Percentiles rank a stretch among this genome's conserved stretches.
phyloP scores from a whole-genome alignment of 2,113 vertebrate genomes.

The Callaeas wilsoni region DNA sequence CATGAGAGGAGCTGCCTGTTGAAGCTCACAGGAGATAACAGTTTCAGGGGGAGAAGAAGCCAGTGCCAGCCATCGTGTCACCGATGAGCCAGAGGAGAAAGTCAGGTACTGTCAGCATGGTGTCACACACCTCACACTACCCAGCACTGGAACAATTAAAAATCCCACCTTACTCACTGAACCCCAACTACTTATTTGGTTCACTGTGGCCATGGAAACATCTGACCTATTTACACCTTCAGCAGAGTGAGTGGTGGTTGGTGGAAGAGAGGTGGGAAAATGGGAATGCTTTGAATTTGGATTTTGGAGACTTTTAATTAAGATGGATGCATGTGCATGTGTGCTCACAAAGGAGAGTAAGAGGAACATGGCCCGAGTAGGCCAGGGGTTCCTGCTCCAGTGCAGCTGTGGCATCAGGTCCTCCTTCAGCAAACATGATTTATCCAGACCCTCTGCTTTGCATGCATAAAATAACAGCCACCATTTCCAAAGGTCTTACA shows the following conservation, averaged over 20 bases:
- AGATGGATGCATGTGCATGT: background rate
- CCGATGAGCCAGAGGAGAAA: background rate
- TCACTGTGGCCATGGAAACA: conserved; percentile 21
- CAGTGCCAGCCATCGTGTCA: background rate
- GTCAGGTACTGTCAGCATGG: background rate
- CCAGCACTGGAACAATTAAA: background rate
- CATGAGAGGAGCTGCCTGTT: background rate
- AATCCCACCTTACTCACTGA: background rate
- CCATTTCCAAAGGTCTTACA: background rate
- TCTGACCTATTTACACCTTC: conserved; percentile 13
- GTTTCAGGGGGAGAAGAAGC: background rate
- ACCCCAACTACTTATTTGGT: background rate
- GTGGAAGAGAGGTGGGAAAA: background rate
- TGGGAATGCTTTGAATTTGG: background rate
- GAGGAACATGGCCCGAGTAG: accelerated
- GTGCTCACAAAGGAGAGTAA: background rate
- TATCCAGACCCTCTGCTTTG: background rate
- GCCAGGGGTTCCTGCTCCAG: background rate
- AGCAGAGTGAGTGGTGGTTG: background rate
- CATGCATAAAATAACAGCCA: background rate
- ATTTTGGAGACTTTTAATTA: background rate
- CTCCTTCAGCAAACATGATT: background rate
- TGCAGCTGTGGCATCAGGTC: accelerated
- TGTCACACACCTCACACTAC: accelerated
- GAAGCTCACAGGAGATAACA: background rate